Evolutionary conservation across 2,113 vertebrate genomes (phyloP), one percentile per base, ranked within the genome.

Genomic region (Oncorhynchus tshawytscha): DNA sequence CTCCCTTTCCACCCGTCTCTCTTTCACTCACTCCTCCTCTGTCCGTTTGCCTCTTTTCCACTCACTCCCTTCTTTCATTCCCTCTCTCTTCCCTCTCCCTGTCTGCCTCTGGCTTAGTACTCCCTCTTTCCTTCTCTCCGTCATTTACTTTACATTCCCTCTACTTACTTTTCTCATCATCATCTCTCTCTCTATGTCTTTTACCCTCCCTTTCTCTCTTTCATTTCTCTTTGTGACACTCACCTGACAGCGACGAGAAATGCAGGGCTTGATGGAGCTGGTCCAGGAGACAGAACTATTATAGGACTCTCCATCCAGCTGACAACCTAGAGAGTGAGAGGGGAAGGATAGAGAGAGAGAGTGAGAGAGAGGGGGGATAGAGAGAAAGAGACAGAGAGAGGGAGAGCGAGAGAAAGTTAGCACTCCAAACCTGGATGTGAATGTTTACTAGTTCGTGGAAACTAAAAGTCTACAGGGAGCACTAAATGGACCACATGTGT

Each of bases 231-330:
- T 1, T 45, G 39, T 45, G 29, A 64, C 18, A 27, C 88, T 86
- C 91, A 99, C 98, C 96, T 98, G 98, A 84, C 98, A 99, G 75
- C 95, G 93, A 11, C 85, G 92, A 0, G 90, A 95, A 62, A 94
- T 76, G 70, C 98, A 99, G 45, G 96, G 96, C 27, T 97, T 95
- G 27, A 83, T 77, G 9, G 94, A 84, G 24, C 82, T 92, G 60
- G 93, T 95, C 98, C 98, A 99, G 70, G 92, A 95, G 73, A 91
- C 93, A 0, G 98, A 97, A 89, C 95, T 99, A 91, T 97, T 99
- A 71, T 97, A 98, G 0, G 89, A 92, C 24, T 86, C 92, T 71
- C 96, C 96, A 73, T 93, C 94, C 81, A 96, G 92, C 86, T 85
- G 93, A 83, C 98, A 99, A 39, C 95, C 98, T 99, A 59, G 34